Evolutionary conservation across 2,797 vertebrate species (phyloP).

Genomic region (Anisognathus igniventris): DNA sequence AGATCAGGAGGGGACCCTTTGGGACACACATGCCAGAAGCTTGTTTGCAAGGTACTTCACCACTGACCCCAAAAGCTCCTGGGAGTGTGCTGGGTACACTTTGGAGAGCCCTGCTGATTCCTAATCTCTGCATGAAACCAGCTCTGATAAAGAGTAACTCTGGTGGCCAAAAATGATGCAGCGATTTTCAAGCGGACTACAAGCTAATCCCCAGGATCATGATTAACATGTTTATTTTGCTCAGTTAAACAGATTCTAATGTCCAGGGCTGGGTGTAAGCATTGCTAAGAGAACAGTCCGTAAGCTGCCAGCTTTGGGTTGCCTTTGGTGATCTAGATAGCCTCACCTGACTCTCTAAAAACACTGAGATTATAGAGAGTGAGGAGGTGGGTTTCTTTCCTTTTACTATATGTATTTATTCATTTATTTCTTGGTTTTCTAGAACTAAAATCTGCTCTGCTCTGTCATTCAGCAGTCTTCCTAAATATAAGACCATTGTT

Average conservation of each 20-base stretch:
- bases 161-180: slow-evolving; percentile 18
- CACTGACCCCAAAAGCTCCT: background rate
- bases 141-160: slow-evolving; percentile 12
- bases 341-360: background rate
- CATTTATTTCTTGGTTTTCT: background rate
- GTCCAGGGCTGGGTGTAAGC: background rate
- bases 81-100: background rate
- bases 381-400: background rate
- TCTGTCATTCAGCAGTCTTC: background rate
- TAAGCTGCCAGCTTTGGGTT: background rate
- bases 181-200: background rate
- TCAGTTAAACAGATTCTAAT: slow-evolving; percentile 39
- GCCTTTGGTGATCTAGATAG: background rate
- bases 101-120: background rate
- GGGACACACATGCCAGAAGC: background rate
- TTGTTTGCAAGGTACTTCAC: slow-evolving; percentile 28
- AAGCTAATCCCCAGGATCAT: slow-evolving; percentile 36
- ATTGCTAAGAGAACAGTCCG: background rate
- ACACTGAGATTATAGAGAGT: background rate
- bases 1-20: background rate
- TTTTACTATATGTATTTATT: background rate
- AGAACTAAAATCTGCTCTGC: background rate
- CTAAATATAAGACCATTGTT: background rate
- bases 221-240: slow-evolving; percentile 51
- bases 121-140: background rate